phyloP scores from a whole-genome alignment of 2,113 vertebrate species.

The Phoenicopterus ruber region DNA sequence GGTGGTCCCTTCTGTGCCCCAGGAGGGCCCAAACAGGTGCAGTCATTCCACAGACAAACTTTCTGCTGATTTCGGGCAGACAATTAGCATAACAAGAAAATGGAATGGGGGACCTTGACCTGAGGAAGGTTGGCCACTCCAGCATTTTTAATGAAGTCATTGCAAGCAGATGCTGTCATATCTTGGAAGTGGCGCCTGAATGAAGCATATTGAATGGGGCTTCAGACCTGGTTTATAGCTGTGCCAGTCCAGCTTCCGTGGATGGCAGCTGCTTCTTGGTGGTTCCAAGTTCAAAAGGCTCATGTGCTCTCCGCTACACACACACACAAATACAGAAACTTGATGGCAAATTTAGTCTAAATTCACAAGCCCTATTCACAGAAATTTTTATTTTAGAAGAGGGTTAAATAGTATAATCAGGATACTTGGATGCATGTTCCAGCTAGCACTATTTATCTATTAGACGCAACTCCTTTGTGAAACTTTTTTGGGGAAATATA shows the following conservation, averaged over 20 bases:
- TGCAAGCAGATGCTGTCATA: neutral
- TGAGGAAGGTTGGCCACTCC: neutral
- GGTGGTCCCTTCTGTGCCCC: neutral
- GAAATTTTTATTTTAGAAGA: neutral
- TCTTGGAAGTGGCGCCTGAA: neutral
- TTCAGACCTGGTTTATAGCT: neutral
- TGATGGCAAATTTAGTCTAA: neutral
- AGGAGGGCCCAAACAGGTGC: neutral
- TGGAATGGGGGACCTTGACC: neutral
- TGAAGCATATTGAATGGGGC: no score
- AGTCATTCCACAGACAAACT: neutral
- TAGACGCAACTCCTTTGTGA: neutral
- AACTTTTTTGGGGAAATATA: neutral
- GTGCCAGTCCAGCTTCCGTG: neutral
- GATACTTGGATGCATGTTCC: neutral
- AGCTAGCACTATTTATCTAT: neutral
- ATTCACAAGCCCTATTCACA: neutral
- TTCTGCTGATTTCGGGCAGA: neutral
- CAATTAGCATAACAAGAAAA: neutral
- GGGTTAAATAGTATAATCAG: neutral
- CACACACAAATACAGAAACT: neutral
- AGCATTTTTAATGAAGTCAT: neutral
- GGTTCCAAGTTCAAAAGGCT: neutral
- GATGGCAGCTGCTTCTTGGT: neutral
- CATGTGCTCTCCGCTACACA: no score